Conservation (phyloP, 2,113 vertebrate genomes). For the Xerus inauris region DNA sequence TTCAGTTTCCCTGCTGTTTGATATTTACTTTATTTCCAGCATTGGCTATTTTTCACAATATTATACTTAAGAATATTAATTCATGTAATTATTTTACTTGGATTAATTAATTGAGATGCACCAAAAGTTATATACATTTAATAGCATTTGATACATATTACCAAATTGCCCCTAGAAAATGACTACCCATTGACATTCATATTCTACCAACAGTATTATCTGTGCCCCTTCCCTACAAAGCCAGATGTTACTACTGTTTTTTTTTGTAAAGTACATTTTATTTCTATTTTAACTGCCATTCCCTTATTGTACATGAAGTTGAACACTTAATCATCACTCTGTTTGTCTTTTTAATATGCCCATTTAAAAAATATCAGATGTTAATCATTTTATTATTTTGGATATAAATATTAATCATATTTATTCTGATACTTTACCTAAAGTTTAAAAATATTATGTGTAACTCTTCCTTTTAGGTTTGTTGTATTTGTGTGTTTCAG, state of each 20-base stretch:
- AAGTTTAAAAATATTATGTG: background rate
- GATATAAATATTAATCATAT: background rate
- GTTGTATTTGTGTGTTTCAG: background rate
- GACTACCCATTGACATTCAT: background rate
- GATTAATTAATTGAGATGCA: background rate
- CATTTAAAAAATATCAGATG: background rate
- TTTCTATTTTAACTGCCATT: slow-evolving; percentile 16
- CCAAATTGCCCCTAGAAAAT: background rate
- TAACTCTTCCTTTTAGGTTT: slow-evolving; percentile 3
- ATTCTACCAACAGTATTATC: background rate
- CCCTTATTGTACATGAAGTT: background rate
- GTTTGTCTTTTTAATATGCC: background rate
- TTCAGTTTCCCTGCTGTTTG: background rate
- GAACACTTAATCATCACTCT: background rate
- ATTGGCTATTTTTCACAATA: background rate
- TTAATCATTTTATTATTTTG: slow-evolving; percentile 13
- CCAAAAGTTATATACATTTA: background rate
- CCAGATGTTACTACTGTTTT: background rate
- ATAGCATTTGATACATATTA: background rate
- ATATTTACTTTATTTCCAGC: slow-evolving; percentile 33
- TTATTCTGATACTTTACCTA: background rate
- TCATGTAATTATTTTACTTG: background rate
- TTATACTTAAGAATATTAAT: background rate
- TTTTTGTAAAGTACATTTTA: background rate
- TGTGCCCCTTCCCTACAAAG: background rate